These are phyloP conservation scores for Guaruba guarouba DNA, from an alignment of 2,113 vertebrate species.

Conservation along the genomic window DNA sequence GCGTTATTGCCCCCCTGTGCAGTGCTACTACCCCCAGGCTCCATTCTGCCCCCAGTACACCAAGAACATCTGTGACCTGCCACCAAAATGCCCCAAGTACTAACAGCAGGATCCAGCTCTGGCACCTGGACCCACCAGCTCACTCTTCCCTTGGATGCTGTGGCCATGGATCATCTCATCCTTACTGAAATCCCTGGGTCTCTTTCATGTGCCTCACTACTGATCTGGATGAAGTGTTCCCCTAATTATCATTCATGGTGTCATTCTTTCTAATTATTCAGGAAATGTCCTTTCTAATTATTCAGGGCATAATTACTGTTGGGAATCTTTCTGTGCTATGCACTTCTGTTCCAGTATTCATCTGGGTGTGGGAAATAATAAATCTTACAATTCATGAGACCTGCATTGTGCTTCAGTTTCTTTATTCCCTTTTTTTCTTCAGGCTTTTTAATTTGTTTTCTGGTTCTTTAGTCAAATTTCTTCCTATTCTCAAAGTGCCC, in stretches of 20 bases:
- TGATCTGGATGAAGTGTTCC: neutral
- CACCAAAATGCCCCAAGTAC: neutral
- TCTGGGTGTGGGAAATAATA: conserved; percentile 37
- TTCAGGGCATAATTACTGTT: neutral
- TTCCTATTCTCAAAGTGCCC: neutral
- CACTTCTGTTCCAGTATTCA: neutral
- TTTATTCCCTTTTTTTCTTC: neutral
- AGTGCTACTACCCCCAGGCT: neutral
- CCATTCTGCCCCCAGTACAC: neutral
- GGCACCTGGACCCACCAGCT: neutral
- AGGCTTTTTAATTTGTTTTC: neutral
- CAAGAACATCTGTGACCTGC: neutral
- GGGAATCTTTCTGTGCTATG: neutral
- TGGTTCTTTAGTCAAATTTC: neutral
- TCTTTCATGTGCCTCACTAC: neutral
- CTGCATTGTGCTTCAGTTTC: neutral
- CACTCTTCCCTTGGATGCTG: neutral
- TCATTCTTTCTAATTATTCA: neutral
- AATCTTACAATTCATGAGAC: conserved; percentile 3
- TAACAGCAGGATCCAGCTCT: neutral
- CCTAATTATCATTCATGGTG: neutral
- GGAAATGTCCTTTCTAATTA: neutral
- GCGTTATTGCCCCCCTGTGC: neutral
- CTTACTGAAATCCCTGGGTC: neutral
- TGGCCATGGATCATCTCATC: neutral